Percentiles rank a stretch among this genome's conserved stretches.
Evolutionary conservation across 2,888 invertebrate genomes (phyloP).

Genomic region (Nycteola revayana): DNA sequence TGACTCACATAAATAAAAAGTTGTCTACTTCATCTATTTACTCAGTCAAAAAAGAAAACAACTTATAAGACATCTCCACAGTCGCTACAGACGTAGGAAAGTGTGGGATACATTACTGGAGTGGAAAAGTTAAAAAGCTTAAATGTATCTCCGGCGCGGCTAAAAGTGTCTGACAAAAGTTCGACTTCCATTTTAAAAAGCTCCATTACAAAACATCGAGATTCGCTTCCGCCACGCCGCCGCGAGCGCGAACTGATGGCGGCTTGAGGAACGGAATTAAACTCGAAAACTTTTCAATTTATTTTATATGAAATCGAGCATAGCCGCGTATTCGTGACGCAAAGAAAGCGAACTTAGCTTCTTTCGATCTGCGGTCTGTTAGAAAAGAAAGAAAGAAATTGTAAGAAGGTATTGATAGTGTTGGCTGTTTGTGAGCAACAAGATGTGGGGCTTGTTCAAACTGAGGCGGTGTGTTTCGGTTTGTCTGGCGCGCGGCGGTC

Average conservation of each 20-base stretch:
- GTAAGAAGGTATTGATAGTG: constrained; percentile 7
- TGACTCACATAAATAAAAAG: constrained; percentile 66
- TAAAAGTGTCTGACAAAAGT: constrained; percentile 83
- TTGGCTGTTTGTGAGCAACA: constrained; percentile 11
- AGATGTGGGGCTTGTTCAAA: constrained; percentile 3
- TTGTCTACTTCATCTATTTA: constrained; percentile 56
- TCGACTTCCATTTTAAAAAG: constrained; percentile 82
- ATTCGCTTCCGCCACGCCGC: constrained; percentile 77
- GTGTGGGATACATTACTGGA: constrained; percentile 80
- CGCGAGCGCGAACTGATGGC: constrained; percentile 65
- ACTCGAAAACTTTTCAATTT: constrained; percentile 75
- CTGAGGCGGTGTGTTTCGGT: constrained; percentile 23
- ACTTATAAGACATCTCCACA: constrained; percentile 69
- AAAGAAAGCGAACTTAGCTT: constrained; percentile 41
- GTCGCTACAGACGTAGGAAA: constrained; percentile 66
- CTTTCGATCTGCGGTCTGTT: constrained; percentile 26
- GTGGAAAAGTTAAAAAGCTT: constrained; percentile 83
- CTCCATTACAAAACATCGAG: constrained; percentile 82
- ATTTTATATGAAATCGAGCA: constrained; percentile 71
- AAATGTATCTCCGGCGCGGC: constrained; percentile 81
- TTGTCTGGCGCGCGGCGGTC: constrained; percentile 34
- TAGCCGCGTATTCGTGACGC: constrained; percentile 48
- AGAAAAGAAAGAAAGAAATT: constrained; percentile 16
- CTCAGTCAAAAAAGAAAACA: constrained; percentile 52
- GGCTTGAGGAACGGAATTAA: constrained; percentile 70